A percentile compares a stretch with the other conserved stretches of the same genome.
These are phyloP conservation scores for Leucoma salicis DNA, from an alignment of 2,888 invertebrate species.

Conservation along the genomic window DNA sequence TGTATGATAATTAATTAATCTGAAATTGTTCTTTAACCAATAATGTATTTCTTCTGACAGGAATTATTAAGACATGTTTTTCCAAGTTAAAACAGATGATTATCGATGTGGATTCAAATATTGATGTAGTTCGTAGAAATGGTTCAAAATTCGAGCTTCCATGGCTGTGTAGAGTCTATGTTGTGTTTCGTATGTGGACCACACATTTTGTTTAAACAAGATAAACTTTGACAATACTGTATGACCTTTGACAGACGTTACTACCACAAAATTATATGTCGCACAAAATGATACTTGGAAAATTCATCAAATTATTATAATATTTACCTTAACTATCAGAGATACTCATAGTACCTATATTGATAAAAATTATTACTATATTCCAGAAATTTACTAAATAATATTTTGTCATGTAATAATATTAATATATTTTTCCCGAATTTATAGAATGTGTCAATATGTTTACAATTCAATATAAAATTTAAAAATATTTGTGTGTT, in stretches of 20 bases:
- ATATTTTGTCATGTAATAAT: constrained; percentile 53
- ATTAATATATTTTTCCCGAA: constrained; percentile 67
- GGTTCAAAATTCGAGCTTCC: constrained; percentile 60
- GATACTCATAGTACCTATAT: constrained; percentile 45
- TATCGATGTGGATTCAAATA: constrained; percentile 7
- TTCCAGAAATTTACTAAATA: constrained; percentile 58
- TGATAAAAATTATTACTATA: constrained; percentile 56
- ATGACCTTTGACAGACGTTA: constrained; percentile 66
- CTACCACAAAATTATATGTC: constrained; percentile 48
- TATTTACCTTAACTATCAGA: constrained; percentile 50
- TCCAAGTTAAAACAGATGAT: constrained; percentile 18
- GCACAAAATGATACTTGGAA: constrained; percentile 55
- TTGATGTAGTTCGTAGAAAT: constrained; percentile 24
- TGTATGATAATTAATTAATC: no score
- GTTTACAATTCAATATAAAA: constrained; percentile 70
- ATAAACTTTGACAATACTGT: constrained; percentile 70
- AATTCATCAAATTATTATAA: constrained; percentile 32
- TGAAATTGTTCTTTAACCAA: no score
- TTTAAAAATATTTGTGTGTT: constrained; percentile 60
- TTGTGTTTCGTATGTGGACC: constrained; percentile 54
- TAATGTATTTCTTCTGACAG: no score
- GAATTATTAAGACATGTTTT: no score
- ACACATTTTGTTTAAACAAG: constrained; percentile 50
- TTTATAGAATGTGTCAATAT: constrained; percentile 62
- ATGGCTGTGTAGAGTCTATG: constrained; percentile 69